Conservation (phyloP, 2,113 vertebrate species). For the Odontesthes bonariensis region DNA sequence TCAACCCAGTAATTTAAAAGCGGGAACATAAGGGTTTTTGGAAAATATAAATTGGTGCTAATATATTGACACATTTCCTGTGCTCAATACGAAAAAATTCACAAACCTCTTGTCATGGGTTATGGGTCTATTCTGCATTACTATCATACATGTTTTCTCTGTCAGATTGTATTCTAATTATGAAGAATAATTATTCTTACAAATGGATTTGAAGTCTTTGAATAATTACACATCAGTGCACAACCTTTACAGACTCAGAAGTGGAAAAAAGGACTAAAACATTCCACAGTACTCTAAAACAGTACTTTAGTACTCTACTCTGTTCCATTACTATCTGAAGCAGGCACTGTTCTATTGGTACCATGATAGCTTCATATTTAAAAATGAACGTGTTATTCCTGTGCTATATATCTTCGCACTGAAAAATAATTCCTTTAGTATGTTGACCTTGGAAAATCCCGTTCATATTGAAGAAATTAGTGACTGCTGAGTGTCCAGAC, state of each 20-base stretch:
- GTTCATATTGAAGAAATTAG: slow-evolving; percentile 9
- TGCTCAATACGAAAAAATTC: too few species aligned
- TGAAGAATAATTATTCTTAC: slow-evolving; percentile 1
- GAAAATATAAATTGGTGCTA: too few species aligned
- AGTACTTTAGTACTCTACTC: background rate
- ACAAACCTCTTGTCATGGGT: background rate
- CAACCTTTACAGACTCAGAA: background rate
- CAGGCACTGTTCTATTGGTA: too few species aligned
- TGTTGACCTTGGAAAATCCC: background rate
- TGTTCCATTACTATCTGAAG: background rate
- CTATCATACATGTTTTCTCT: background rate
- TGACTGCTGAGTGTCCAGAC: slow-evolving; percentile 20
- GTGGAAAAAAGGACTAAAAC: background rate
- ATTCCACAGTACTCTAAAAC: background rate
- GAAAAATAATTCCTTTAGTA: background rate
- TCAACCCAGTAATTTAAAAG: too few species aligned
- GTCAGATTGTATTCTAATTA: background rate
- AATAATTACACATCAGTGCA: background rate
- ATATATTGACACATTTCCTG: too few species aligned
- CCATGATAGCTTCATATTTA: too few species aligned
- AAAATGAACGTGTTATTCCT: background rate
- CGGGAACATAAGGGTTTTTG: too few species aligned
- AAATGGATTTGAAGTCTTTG: slow-evolving; percentile 13
- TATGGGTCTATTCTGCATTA: background rate
- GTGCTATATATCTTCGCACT: background rate